A percentile compares a stretch with the other conserved stretches of the same genome.
These are phyloP conservation scores for Drosophila aldrichi DNA, from an alignment of 2,888 invertebrate species.

Conservation along the genomic window DNA sequence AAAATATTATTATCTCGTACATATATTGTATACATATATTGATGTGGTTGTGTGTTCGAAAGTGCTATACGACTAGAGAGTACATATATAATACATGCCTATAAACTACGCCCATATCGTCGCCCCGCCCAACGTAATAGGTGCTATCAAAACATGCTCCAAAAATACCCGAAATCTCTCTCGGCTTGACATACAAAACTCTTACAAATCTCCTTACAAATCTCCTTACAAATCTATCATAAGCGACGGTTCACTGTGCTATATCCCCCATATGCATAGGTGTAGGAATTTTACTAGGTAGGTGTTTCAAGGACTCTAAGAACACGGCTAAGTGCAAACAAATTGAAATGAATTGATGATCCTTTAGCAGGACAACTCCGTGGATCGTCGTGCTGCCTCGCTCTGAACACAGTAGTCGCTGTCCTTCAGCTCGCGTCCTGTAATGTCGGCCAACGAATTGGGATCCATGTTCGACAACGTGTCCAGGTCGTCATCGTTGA, in stretches of 20 bases:
- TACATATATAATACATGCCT: slow-evolving; percentile 11
- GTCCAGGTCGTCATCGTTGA: slow-evolving; percentile 93
- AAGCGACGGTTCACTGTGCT: slow-evolving; percentile 66
- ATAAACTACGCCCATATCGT: slow-evolving; percentile 25
- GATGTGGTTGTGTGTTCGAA: slow-evolving; percentile 6
- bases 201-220: slow-evolving; percentile 72
- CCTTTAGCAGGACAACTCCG: slow-evolving; percentile 88
- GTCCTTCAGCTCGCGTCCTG: slow-evolving; percentile 87
- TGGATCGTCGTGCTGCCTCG: slow-evolving; percentile 92
- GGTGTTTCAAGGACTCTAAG: slow-evolving; percentile 24
- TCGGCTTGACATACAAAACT: slow-evolving; percentile 60
- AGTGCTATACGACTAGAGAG: slow-evolving; percentile 48
- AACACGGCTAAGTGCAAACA: slow-evolving; percentile 9
- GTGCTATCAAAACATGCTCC: slow-evolving; percentile 68
- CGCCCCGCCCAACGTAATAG: slow-evolving; percentile 36
- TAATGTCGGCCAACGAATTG: slow-evolving; percentile 92
- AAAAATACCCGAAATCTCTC: slow-evolving; percentile 61
- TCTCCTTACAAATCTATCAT: slow-evolving; percentile 73
- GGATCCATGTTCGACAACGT: slow-evolving; percentile 95
- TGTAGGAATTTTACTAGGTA: slow-evolving; percentile 31
- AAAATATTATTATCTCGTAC: slow-evolving; percentile 36
- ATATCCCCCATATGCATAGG: slow-evolving; percentile 8
- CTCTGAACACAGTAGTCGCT: slow-evolving; percentile 89
- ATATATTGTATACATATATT: background rate
- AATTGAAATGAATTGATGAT: background rate